Evolutionary conservation across 2,888 invertebrate species (phyloP).

Genomic region (Rhaphigaster nebulosa): DNA sequence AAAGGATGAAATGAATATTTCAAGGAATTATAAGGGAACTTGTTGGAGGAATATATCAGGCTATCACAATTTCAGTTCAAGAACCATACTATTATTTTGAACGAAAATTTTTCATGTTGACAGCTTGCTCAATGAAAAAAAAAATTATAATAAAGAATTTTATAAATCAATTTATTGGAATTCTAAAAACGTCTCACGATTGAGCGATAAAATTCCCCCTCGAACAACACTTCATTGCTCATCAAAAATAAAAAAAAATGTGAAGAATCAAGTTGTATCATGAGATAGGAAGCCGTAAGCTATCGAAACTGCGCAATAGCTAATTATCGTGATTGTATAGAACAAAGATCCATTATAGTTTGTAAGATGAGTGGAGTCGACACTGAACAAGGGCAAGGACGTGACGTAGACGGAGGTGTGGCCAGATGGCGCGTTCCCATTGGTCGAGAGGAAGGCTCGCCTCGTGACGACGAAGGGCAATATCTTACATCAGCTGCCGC

Average conservation of each 20-base stretch:
- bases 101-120: no score
- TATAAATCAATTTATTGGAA: not conserved
- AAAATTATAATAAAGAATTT: no score
- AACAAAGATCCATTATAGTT: constrained; percentile 31
- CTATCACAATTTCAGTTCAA: no score
- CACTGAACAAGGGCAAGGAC: constrained; percentile 8
- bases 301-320: not conserved
- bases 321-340: constrained; percentile 2
- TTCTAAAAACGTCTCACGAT: not conserved
- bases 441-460: constrained; percentile 19
- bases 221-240: not conserved
- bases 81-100: no score
- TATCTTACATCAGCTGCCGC: constrained; percentile 33
- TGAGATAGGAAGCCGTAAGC: not conserved
- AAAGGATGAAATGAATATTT: no score
- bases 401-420: constrained; percentile 27
- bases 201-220: not conserved
- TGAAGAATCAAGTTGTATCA: not conserved
- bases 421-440: not conserved
- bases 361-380: not conserved
- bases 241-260: not conserved
- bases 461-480: not conserved
- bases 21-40: no score
- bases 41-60: no score
- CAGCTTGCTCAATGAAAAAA: no score